These are phyloP conservation scores for Struthio camelus DNA, from an alignment of 2,113 vertebrate genomes.

Conservation along the genomic window DNA sequence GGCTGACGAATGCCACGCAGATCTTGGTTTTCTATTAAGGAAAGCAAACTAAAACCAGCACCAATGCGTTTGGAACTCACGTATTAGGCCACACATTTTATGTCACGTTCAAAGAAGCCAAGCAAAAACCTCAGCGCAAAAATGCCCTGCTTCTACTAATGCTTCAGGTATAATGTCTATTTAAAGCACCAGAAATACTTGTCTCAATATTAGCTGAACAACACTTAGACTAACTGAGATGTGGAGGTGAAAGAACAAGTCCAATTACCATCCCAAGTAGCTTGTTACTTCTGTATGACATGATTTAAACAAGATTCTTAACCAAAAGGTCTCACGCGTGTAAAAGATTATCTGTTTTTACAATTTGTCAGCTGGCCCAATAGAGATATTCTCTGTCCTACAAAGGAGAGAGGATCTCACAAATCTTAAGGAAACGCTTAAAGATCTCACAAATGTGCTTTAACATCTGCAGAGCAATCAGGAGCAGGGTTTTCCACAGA, in stretches of 20 bases:
- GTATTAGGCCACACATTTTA: background rate
- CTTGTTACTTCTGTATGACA: background rate
- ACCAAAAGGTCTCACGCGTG: background rate
- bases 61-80: background rate
- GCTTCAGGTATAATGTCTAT: background rate
- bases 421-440: no score
- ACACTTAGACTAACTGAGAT: accelerated
- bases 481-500: background rate
- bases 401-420: background rate
- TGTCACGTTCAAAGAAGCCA: background rate
- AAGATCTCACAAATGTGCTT: background rate
- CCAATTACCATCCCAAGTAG: background rate
- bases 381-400: background rate
- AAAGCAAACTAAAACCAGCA: background rate
- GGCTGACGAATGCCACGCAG: background rate
- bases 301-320: background rate
- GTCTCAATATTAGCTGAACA: accelerated
- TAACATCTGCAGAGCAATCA: background rate
- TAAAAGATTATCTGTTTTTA: background rate
- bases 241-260: background rate
- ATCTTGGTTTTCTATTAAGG: background rate
- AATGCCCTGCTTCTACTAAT: background rate
- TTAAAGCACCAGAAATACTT: background rate
- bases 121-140: background rate
- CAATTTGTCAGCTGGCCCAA: background rate